These are phyloP conservation scores for Typhlomys cinereus DNA, from an alignment of 2,113 vertebrate species.

Conservation along the genomic window DNA sequence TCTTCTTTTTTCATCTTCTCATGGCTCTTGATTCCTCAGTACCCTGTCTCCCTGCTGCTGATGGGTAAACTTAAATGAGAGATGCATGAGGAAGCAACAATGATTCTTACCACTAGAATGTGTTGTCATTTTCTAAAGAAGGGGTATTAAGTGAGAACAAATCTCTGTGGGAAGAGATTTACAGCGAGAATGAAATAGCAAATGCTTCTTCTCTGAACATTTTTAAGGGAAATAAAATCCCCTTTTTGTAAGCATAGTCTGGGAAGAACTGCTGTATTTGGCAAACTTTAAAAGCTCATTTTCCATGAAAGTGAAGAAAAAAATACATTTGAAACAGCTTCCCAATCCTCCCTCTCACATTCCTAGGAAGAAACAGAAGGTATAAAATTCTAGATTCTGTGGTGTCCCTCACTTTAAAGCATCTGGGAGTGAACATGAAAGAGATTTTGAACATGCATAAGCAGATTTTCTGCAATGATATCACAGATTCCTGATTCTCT, in stretches of 20 bases:
- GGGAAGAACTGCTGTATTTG: slow-evolving; percentile 60
- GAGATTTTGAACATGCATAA: slow-evolving; percentile 9
- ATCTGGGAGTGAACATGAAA: not conserved
- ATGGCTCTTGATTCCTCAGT: not conserved
- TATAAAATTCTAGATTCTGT: slow-evolving; percentile 44
- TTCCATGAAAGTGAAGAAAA: slow-evolving; percentile 56
- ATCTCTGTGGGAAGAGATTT: slow-evolving; percentile 50
- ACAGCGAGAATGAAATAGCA: slow-evolving; percentile 49
- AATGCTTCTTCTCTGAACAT: slow-evolving; percentile 52
- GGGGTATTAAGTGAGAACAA: slow-evolving; percentile 17
- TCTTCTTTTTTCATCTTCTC: not conserved
- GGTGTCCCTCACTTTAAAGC: slow-evolving; percentile 19
- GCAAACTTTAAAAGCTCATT: slow-evolving; percentile 63
- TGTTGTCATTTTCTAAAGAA: slow-evolving; percentile 40
- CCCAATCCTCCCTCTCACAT: not conserved
- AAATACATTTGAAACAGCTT: slow-evolving; percentile 65
- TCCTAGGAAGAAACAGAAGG: not conserved
- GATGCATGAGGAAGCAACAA: not conserved
- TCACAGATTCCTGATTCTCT: not conserved
- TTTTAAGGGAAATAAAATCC: slow-evolving; percentile 53
- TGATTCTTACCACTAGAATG: slow-evolving; percentile 23
- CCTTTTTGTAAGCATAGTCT: slow-evolving; percentile 31
- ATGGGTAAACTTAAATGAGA: slow-evolving; percentile 38
- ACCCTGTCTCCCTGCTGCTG: not conserved
- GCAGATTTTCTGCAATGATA: slow-evolving; percentile 17